Conservation (phyloP, 2,888 invertebrate genomes). For the Helicoverpa assulta region DNA sequence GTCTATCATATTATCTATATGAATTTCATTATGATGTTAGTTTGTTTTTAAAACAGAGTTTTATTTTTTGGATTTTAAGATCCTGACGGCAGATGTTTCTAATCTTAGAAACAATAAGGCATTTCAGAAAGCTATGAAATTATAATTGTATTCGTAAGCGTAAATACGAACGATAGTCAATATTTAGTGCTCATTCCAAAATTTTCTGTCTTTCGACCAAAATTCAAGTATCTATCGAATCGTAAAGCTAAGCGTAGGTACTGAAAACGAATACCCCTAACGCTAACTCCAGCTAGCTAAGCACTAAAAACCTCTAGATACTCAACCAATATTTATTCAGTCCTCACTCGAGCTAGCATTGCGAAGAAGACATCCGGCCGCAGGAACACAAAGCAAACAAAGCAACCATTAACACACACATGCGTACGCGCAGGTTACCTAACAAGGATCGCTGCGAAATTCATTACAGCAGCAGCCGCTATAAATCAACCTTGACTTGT, state of each 20-base stretch:
- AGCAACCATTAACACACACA: constrained; percentile 76
- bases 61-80: too few relatives aligned
- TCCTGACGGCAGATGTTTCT: not conserved
- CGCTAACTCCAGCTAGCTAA: not conserved
- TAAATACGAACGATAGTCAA: too few relatives aligned
- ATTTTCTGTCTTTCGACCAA: too few relatives aligned
- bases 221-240: too few relatives aligned
- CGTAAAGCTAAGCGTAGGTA: not conserved
- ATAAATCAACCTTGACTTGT: constrained; percentile 71
- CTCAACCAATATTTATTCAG: constrained; percentile 45
- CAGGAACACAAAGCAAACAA: constrained; percentile 68
- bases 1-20: too few relatives aligned
- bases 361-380: constrained; percentile 60
- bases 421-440: constrained; percentile 68
- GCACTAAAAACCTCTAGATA: not conserved
- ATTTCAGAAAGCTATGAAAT: too few relatives aligned
- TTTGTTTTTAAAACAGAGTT: not conserved
- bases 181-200: too few relatives aligned
- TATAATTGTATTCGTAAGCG: too few relatives aligned
- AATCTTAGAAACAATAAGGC: not conserved
- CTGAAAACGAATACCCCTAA: too few relatives aligned
- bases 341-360: constrained; percentile 38
- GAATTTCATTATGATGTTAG: not conserved
- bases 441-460: constrained; percentile 82
- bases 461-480: constrained; percentile 74